Base-by-base conservation (phyloP, 2,113 vertebrate genomes). In the Morone chrysops region DNA sequence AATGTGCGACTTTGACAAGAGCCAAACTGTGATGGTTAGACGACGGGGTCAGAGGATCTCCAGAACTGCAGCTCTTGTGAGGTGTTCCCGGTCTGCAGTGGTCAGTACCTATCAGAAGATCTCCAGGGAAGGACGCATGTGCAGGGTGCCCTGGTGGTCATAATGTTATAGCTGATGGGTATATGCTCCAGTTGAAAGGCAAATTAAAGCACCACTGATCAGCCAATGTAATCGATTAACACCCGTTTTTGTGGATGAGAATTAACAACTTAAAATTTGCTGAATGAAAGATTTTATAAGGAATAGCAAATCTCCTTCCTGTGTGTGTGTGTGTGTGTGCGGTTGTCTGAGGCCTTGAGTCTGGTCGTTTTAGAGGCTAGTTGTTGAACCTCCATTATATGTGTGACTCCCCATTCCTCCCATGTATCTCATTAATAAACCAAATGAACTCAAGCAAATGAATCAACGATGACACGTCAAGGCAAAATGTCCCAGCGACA, bases 361-460 rank as follows among this genome's bases (percentile, higher is more conserved):
- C n/a, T 41, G 38, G 18, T 73, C 13, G 12, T 56, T 83, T 60
- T 20, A 73, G 73, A 76, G 56, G 36, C 20, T 69, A 59, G 12
- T 45, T 68, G 45, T 60, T 65, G 36, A 81, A 36, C 54, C 11
- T 13, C 31, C 14, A 68, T 63, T 77, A 53, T 36, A 66, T 48
- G 63, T 50, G 31, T 5, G 6, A 53, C 78, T 74, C 68, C 43
- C 61, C 12, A 73, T 71, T 67, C 59, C 70, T 82, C 25, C 78
- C 62, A 62, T 8, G 10, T 62, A 50, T 57, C 36, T 84, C 65
- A 87, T 88, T 57, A 70, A 82, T 73, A 84, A 81, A 87, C 87
- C 31, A 80, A 56, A 56, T 57, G 51, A 38, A 74, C 40, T 31
- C 31, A 40, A 73, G 51, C 63, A 45, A 60, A 22, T 25, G 38